Conservation (phyloP, 64 coral and sea anemone species). For the Dendronephthya gigantea region DNA sequence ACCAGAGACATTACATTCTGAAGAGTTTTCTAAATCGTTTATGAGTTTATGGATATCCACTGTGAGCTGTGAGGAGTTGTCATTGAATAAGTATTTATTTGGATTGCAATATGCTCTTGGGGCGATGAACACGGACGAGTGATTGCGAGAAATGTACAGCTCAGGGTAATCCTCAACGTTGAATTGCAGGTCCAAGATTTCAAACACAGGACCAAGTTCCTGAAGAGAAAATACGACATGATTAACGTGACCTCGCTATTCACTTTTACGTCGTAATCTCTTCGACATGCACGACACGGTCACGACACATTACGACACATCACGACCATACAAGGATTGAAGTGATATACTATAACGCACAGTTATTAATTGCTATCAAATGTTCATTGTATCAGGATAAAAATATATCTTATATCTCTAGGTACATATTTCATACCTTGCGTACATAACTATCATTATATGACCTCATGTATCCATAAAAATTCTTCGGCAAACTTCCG, state of each 20-base stretch:
- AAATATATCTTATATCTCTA: too few relatives aligned
- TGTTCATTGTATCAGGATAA: too few relatives aligned
- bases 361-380: too few relatives aligned
- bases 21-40: conserved; percentile 35
- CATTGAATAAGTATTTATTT: conserved; percentile 72
- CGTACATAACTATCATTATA: conserved; percentile 54
- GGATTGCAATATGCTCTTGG: conserved; percentile 68
- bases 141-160: conserved; percentile 53
- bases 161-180: conserved; percentile 65
- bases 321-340: too few relatives aligned
- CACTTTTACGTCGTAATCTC: too few relatives aligned
- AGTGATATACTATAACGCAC: too few relatives aligned
- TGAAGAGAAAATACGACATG: conserved; percentile 4
- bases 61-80: conserved; percentile 62
- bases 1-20: conserved; percentile 42
- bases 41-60: conserved; percentile 66
- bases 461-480: conserved; percentile 57
- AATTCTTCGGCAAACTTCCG: conserved; percentile 31
- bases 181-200: conserved; percentile 52
- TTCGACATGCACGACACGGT: too few relatives aligned
- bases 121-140: conserved; percentile 72
- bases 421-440: conserved; percentile 39
- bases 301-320: too few relatives aligned
- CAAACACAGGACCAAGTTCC: conserved; percentile 69
- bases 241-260: background rate